Conservation (phyloP, 2,797 vertebrate genomes). For the Alfaro cultratus region DNA sequence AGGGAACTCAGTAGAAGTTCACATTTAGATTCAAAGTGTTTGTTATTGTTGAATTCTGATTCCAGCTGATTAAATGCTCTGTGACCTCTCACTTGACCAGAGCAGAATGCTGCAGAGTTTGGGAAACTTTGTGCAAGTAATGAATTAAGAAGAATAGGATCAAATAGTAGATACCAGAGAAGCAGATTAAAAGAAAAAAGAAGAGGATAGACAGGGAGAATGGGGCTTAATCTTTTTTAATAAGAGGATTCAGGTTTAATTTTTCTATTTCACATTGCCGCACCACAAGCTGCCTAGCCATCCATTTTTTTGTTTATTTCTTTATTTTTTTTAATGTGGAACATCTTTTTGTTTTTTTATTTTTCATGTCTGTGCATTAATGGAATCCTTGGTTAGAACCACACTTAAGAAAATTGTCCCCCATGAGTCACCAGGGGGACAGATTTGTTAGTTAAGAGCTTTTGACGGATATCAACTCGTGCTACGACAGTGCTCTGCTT, state of each 20-base stretch:
- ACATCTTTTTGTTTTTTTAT: not conserved
- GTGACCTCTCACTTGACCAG: conserved; percentile 30
- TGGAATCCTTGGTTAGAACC: conserved; percentile 15
- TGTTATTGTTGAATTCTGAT: conserved; percentile 37
- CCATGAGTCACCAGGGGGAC: conserved; percentile 27
- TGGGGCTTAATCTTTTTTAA: conserved; percentile 48
- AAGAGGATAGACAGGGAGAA: conserved; percentile 24
- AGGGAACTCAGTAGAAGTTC: not conserved
- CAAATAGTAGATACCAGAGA: conserved; percentile 44
- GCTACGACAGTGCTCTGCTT: conserved; percentile 43
- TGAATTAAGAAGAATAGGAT: conserved; percentile 36
- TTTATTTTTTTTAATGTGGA: not conserved
- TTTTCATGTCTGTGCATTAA: conserved; percentile 16
- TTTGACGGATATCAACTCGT: conserved; percentile 60
- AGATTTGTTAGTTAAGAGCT: conserved; percentile 50
- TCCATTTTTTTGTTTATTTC: not conserved
- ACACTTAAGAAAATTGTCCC: conserved; percentile 22
- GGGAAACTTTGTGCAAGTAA: conserved; percentile 36
- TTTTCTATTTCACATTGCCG: conserved; percentile 44
- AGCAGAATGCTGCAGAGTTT: conserved; percentile 33
- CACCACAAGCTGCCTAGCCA: not conserved
- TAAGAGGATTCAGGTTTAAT: conserved; percentile 60
- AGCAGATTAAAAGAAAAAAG: conserved; percentile 29
- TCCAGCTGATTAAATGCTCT: conserved; percentile 30
- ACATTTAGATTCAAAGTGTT: conserved; percentile 21